Evolutionary conservation across 2,888 invertebrate genomes (phyloP).

Genomic region (Drosophila subquinaria): DNA sequence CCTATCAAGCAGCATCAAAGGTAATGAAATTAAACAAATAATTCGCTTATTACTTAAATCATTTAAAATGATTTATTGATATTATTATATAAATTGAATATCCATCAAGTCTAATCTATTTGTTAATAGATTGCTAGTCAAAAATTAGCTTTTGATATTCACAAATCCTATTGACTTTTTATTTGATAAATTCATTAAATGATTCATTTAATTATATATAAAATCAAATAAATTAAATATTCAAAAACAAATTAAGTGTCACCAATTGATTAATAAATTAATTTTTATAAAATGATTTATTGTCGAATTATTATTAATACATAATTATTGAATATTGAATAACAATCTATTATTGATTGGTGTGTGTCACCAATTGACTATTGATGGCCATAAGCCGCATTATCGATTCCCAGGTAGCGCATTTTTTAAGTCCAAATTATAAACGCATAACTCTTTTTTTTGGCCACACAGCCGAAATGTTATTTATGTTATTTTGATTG

Average conservation of each 20-base stretch:
- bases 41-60: not conserved
- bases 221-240: not conserved
- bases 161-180: too few relatives aligned
- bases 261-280: not conserved
- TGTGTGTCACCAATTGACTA: conserved; percentile 13
- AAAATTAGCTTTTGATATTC: not conserved
- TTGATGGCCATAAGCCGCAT: not conserved
- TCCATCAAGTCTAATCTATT: not conserved
- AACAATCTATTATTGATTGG: not conserved
- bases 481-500: conserved; percentile 76
- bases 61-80: not conserved
- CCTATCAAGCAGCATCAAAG: too few relatives aligned
- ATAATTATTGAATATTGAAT: conserved; percentile 1
- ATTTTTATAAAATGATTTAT: conserved; percentile 1
- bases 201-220: not conserved
- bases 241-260: not conserved
- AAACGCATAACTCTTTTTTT: conserved; percentile 67
- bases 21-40: not conserved
- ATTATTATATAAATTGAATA: not conserved
- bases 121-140: not conserved
- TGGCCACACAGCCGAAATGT: conserved; percentile 41
- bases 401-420: conserved; percentile 37
- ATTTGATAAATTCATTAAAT: not conserved
- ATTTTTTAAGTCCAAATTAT: conserved; percentile 56
- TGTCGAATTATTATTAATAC: not conserved